These are phyloP conservation scores for Drosophila melanogaster DNA, from an alignment of 1,140 invertebrate genomes.

Conservation along the genomic window Release_6_plus_ISO1_MT NT_033777.3:11315501-11316000, in stretches of 20 bases:
- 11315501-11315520: slow-evolving; percentile 44
- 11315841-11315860: neutral
- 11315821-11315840: no score
- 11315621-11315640: slow-evolving; percentile 56
- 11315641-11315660: slow-evolving; percentile 55
- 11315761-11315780: no score
- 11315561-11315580: slow-evolving; percentile 73
- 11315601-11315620: slow-evolving; percentile 73
- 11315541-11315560: slow-evolving; percentile 62
- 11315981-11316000: slow-evolving; percentile 38
- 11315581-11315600: slow-evolving; percentile 28
- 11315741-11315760: no score
- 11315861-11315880: neutral
- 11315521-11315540: slow-evolving; percentile 50
- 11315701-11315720: no score
- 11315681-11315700: no score
- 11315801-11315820: no score
- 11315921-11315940: slow-evolving; percentile 19
- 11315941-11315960: slow-evolving; percentile 68
- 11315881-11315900: neutral
- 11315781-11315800: no score
- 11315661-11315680: slow-evolving; percentile 4
- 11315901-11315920: neutral
- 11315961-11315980: slow-evolving; percentile 22
- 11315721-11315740: no score